Percentiles rank a stretch among this genome's conserved stretches.
Conservation (phyloP, 2,113 vertebrate genomes). For the Hippotragus niger region DNA sequence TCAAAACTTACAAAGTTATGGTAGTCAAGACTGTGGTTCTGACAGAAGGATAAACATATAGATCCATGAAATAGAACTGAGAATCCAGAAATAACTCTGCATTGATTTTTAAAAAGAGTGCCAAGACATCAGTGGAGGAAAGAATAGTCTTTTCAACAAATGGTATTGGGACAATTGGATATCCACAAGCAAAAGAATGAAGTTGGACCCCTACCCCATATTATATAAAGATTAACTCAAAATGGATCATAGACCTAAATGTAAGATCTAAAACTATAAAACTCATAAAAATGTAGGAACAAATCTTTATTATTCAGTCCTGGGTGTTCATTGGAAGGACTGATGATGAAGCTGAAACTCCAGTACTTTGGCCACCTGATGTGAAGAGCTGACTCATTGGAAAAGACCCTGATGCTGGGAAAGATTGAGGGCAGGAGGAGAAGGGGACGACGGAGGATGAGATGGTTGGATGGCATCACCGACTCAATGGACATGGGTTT, state of each 20-base stretch:
- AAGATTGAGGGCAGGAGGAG: no score
- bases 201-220: neutral
- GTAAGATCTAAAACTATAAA: neutral
- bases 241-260: neutral
- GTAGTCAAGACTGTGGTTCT: neutral
- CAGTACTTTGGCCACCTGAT: no score
- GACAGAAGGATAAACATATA: neutral
- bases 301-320: neutral
- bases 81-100: neutral
- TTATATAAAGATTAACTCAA: neutral
- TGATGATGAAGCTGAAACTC: no score
- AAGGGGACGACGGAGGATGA: no score
- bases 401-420: no score
- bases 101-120: neutral
- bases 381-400: no score
- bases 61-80: neutral
- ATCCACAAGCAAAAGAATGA: neutral
- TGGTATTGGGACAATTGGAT: neutral
- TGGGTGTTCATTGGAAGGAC: no score
- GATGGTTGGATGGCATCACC: no score
- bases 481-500: no score
- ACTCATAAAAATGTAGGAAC: neutral
- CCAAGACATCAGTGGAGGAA: neutral
- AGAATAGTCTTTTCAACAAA: neutral
- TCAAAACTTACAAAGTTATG: neutral